Percentiles rank a stretch among this genome's conserved stretches.
Conservation (phyloP, 2,888 invertebrate species). For the Phlogophora meticulosa region DNA sequence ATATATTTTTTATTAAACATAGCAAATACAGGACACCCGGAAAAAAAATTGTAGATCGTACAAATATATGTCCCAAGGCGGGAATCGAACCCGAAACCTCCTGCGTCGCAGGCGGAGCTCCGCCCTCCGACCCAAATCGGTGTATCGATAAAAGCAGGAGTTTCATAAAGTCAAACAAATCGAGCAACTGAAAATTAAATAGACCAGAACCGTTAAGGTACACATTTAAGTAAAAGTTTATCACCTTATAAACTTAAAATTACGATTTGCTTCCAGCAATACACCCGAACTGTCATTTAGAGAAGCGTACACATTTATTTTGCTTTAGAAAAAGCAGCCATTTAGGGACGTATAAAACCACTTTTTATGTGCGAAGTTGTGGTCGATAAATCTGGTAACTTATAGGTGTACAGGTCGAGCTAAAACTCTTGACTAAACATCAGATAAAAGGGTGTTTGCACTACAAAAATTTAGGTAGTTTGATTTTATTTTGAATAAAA, state of each 20-base stretch:
- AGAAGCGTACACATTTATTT: background rate
- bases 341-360: background rate
- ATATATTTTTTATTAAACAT: no score
- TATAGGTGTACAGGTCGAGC: background rate
- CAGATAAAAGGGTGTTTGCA: background rate
- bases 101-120: no score
- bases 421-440: slow-evolving; percentile 3
- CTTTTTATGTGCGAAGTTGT: slow-evolving; percentile 2
- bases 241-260: background rate
- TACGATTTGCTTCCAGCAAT: background rate
- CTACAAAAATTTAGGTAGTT: background rate
- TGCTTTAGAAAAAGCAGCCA: background rate
- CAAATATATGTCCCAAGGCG: no score
- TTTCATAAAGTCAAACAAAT: slow-evolving; percentile 7
- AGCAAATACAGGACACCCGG: no score
- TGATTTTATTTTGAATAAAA: background rate
- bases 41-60: no score
- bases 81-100: no score
- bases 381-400: slow-evolving; percentile 27
- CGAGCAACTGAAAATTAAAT: slow-evolving; percentile 11
- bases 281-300: background rate
- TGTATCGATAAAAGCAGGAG: slow-evolving; percentile 5
- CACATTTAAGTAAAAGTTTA: slow-evolving; percentile 28
- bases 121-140: no score
- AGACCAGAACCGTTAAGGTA: slow-evolving; percentile 39